phyloP scores from a whole-genome alignment of 30 jellyfish, hydroid and myxozoan genomes.

The Turritopsis dohrnii region DNA sequence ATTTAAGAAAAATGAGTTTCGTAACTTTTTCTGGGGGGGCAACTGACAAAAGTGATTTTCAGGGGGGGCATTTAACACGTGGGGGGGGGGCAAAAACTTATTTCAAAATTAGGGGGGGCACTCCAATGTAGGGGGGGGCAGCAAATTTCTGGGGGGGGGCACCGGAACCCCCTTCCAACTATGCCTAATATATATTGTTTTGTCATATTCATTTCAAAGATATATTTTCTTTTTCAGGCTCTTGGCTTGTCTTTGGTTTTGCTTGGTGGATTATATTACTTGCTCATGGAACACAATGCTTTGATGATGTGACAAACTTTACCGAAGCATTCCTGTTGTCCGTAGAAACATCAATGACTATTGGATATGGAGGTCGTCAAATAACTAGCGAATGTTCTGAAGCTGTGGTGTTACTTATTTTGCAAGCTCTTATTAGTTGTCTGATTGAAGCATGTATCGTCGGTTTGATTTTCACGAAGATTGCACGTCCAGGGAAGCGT shows the following conservation, averaged over 20 bases:
- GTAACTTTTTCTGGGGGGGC: no score
- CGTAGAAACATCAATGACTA: slow-evolving; percentile 85
- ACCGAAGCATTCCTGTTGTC: slow-evolving; percentile 70
- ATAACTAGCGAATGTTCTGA: slow-evolving; percentile 65
- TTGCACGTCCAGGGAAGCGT: slow-evolving; percentile 92
- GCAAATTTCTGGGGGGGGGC: no score
- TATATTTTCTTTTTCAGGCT: background rate
- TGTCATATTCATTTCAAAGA: no score
- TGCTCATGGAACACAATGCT: slow-evolving; percentile 42
- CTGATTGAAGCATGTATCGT: slow-evolving; percentile 59
- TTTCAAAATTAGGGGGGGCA: no score
- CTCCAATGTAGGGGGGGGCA: no score
- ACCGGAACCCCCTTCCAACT: no score
- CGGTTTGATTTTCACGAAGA: slow-evolving; percentile 80
- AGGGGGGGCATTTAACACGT: no score
- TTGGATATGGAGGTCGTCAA: slow-evolving; percentile 91
- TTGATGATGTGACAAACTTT: slow-evolving; percentile 50
- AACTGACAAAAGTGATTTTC: no score
- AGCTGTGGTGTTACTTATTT: slow-evolving; percentile 60
- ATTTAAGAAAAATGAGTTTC: no score
- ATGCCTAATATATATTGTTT: no score
- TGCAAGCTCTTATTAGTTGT: slow-evolving; percentile 66
- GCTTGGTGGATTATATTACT: slow-evolving; percentile 76
- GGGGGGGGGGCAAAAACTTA: no score
- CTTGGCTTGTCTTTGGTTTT: slow-evolving; percentile 72